Base-by-base conservation (phyloP, 2,888 invertebrate genomes). In the Agriotes lineatus region DNA sequence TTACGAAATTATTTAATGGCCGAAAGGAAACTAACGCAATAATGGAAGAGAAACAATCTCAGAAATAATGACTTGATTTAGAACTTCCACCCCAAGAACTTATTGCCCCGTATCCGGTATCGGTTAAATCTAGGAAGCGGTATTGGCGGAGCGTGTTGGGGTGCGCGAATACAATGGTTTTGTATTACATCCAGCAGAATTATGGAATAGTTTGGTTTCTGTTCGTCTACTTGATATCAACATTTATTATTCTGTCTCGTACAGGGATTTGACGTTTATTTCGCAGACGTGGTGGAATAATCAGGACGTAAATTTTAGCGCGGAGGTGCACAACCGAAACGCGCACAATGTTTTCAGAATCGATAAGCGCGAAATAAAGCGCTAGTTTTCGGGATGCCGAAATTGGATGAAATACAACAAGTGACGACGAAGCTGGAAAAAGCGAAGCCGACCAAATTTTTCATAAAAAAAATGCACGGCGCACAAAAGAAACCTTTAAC, bases 91-190 rank as follows among this genome's bases (percentile, higher is more conserved):
- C 69, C 67, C 65, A 68, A 54, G 64, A 70, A 72, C 59, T 72
- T 70, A 70, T 72, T 70, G 68, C 72, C 59, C 50, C 50, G 66
- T 66, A 65, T 72, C 70, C 72, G 72, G 68, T 68, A 72, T 70
- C 70, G 70, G 68, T 66, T 65, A 72, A 69, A 69, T 65, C 50
- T 69, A 61, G 65, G 57, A 69, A 69, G 35, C 64, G 25, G 64
- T 58, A 65, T 65, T 65, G 64, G 64, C 35, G 58, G 57, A 58
- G 64, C 58, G 64, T 58, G 63, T 64, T 64, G 48, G 57, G 52
- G 58, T 50, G 58, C 37, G 52, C 58, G 58, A 65, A 39, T 58
- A 66, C 66, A 66, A 66, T 66, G 66, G 58, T 65, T 50, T 64
- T 64, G 57, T 57, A 65, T 65, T 22, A 45, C 50, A 50, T 58